These are phyloP conservation scores for Montifringilla adamsi DNA, from an alignment of 2,113 vertebrate genomes.

Conservation along the genomic window DNA sequence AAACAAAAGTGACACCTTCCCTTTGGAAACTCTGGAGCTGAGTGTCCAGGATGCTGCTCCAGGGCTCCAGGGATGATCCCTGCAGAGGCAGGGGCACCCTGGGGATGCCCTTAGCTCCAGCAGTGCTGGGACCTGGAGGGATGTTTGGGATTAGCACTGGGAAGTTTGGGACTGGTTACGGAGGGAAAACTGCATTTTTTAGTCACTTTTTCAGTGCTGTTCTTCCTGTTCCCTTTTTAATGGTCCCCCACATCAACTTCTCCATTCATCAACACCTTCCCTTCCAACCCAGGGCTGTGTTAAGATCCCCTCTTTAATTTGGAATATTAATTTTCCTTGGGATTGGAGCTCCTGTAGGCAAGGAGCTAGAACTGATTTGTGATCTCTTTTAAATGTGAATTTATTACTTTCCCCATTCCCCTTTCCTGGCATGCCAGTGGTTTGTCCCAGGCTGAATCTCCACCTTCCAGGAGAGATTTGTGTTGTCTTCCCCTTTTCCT, in stretches of 20 bases:
- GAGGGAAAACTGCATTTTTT: not conserved
- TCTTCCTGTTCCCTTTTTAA: not conserved
- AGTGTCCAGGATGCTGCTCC: rapidly evolving
- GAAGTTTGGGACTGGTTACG: not conserved
- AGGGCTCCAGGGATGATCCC: not conserved
- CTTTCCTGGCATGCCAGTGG: not conserved
- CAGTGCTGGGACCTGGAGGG: not conserved
- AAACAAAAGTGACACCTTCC: no score
- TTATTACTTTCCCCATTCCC: not conserved
- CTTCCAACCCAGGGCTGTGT: not conserved
- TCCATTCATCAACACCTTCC: not conserved
- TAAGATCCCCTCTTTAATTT: not conserved
- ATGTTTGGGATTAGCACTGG: not conserved
- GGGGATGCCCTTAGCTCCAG: not conserved
- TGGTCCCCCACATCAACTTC: not conserved
- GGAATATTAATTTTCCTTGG: not conserved
- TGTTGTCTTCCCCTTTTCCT: not conserved
- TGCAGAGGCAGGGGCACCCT: not conserved
- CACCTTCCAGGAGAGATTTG: not conserved
- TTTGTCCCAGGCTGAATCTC: not conserved
- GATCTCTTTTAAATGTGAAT: not conserved
- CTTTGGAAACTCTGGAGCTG: not conserved
- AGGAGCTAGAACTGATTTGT: not conserved
- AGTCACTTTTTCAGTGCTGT: not conserved
- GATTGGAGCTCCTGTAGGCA: not conserved